Evolutionary conservation across 2,797 vertebrate species (phyloP).

Genomic region (Halcyon chelicuti): DNA sequence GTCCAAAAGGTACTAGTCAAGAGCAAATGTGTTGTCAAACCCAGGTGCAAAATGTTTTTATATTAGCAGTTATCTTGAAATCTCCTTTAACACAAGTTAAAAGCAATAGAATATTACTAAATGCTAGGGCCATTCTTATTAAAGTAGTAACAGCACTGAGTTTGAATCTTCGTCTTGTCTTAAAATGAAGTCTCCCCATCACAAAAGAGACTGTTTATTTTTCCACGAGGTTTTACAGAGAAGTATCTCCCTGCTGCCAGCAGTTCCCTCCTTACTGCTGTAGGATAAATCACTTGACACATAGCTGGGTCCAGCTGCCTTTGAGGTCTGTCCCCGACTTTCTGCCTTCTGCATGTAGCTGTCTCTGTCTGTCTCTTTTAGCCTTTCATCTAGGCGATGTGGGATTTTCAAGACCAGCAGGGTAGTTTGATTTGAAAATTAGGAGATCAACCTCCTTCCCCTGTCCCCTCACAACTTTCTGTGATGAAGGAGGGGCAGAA

Average conservation of each 20-base stretch:
- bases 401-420: neutral
- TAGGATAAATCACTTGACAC: neutral
- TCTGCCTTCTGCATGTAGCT: neutral
- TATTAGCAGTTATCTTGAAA: neutral
- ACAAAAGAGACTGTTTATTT: neutral
- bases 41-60: neutral
- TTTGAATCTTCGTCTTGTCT: neutral
- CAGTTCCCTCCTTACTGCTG: neutral
- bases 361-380: neutral
- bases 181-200: neutral
- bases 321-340: neutral
- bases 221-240: neutral
- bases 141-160: neutral
- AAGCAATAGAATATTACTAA: neutral
- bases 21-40: neutral
- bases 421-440: neutral
- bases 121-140: neutral
- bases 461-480: neutral
- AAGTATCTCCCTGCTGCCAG: neutral
- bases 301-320: neutral
- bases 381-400: neutral
- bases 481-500: neutral
- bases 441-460: neutral
- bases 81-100: neutral
- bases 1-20: neutral